Evolutionary conservation across 2,797 vertebrate species (phyloP), one percentile per base, ranked within the genome.

Genomic region (Chiloscyllium punctatum): DNA sequence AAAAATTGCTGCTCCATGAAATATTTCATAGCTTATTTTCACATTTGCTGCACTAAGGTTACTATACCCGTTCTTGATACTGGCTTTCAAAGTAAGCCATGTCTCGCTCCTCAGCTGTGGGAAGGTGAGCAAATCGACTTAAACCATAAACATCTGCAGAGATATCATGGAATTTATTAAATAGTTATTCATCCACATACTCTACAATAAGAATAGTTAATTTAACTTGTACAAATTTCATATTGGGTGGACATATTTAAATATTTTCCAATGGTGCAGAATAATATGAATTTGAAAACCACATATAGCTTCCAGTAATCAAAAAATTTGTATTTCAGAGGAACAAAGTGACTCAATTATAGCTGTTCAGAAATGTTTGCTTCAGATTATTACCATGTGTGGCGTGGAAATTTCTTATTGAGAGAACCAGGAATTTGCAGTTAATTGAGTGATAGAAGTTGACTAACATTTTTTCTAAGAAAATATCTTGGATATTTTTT

Each of bases 1-100:
- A 92, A 68, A 92, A 13, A 68, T 37, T 69, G 90, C 15, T 92
- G 42, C 21, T 42, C 66, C 37, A 21, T 42, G n/a, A 69, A 69
- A 42, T 92, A 69, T 21, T 3, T 69, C 33, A 23, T 42, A 48
- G 42, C 37, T 84, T 84, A 1, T 84, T 84, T 84, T 84, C n/a
- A n/a, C 25, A 92, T 92, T 74, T 95, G 77, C 48, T 53, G 33
- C 11, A 53, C 48, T 77, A 94, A 96, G 48, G 96, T 82, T 96
- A 95, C 96, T 97, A 97, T 97, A 97, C 97, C 96, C 62, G 97
- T 96, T 98, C 98, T 96, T 98, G 97, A 95, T 98, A 98, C 30
- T 84, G 74, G 95, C 97, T 97, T 97, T 98, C 98, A 97, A 98
- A 98, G 96, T 97, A 97, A 96, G 97, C 97, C 97, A 98, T 98